These are phyloP conservation scores for Salpingus planirostris DNA, from an alignment of 2,888 invertebrate species.

Conservation along the genomic window DNA sequence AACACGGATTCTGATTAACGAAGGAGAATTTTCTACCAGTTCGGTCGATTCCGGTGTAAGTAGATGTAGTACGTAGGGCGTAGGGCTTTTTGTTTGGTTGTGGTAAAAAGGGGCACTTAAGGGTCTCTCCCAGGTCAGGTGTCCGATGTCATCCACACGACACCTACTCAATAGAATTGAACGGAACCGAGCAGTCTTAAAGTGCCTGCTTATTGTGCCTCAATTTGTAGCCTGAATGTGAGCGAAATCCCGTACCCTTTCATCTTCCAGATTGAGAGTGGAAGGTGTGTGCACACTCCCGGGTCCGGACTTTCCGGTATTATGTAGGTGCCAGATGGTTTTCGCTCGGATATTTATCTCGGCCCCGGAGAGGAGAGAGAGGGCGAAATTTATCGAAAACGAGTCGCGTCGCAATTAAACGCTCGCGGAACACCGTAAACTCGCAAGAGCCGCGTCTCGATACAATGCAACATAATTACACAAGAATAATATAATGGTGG, in stretches of 20 bases:
- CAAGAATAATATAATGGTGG: slow-evolving; percentile 35
- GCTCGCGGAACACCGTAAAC: too few relatives aligned
- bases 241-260: slow-evolving; percentile 26
- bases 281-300: slow-evolving; percentile 3
- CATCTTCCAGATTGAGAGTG: slow-evolving; percentile 14
- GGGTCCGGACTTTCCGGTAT: background rate
- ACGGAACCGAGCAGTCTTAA: slow-evolving; percentile 26
- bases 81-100: too few relatives aligned
- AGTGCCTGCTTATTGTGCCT: slow-evolving; percentile 31
- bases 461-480: slow-evolving; percentile 37
- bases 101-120: slow-evolving; percentile 12
- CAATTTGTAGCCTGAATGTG: slow-evolving; percentile 28
- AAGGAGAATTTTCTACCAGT: too few relatives aligned
- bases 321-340: background rate
- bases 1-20: too few relatives aligned
- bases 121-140: slow-evolving; percentile 23
- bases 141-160: slow-evolving; percentile 28
- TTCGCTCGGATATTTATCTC: background rate
- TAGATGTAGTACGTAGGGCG: too few relatives aligned
- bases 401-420: slow-evolving; percentile 13
- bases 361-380: background rate
- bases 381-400: too few relatives aligned
- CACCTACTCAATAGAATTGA: slow-evolving; percentile 25
- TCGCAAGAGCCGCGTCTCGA: slow-evolving; percentile 23
- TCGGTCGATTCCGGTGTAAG: too few relatives aligned